Conservation (phyloP, 1,140 invertebrate genomes). For the Zaprionus capensis region DNA sequence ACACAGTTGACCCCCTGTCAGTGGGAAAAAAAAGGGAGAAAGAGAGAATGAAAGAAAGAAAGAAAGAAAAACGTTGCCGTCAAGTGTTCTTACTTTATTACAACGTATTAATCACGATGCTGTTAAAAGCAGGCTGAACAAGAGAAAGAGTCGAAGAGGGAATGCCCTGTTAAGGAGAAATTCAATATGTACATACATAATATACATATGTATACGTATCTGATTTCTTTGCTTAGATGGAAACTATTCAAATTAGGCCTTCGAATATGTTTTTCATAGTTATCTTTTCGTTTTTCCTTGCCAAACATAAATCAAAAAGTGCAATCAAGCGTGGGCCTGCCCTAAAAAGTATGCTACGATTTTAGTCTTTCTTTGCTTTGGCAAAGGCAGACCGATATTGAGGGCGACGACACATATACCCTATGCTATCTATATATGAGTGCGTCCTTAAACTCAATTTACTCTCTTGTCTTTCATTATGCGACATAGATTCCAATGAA, state of each 20-base stretch:
- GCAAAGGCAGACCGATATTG: neutral
- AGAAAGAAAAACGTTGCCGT: constrained; percentile 25
- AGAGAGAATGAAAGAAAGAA: constrained; percentile 2
- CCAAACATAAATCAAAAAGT: constrained; percentile 1
- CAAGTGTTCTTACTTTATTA: constrained; percentile 44
- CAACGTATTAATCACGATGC: constrained; percentile 50
- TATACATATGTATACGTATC: neutral
- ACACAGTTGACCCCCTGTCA: constrained; percentile 40
- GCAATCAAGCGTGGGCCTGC: constrained; percentile 3
- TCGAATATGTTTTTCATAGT: neutral
- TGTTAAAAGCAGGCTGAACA: constrained; percentile 6
- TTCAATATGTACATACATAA: constrained; percentile 1
- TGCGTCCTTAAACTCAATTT: constrained; percentile 42
- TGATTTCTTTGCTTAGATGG: neutral
- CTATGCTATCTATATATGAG: constrained; percentile 13
- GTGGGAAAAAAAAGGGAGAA: neutral
- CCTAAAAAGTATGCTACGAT: constrained; percentile 1
- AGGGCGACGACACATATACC: constrained; percentile 8
- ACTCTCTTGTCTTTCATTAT: constrained; percentile 45
- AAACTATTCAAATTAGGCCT: neutral
- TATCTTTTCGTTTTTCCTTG: neutral
- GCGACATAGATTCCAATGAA: constrained; percentile 73
- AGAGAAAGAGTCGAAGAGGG: constrained; percentile 6
- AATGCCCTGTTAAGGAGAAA: constrained; percentile 27
- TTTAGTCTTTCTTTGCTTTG: neutral